Percentiles rank a stretch among this genome's conserved stretches.
Evolutionary conservation across 2,888 invertebrate genomes (phyloP).

Genomic region (Drosophila kambysellisi): DNA sequence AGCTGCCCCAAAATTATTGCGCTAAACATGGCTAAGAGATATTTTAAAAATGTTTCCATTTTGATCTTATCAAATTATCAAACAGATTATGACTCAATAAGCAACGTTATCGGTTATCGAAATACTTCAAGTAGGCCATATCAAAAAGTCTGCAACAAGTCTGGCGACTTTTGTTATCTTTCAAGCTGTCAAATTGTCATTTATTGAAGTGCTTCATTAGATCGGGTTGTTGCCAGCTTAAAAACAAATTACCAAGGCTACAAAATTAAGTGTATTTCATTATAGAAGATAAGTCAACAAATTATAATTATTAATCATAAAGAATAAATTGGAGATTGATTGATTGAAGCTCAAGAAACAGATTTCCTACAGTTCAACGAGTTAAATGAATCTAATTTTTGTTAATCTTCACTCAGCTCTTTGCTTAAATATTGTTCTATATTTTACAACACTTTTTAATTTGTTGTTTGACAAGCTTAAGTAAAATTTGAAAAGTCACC

Average conservation of each 20-base stretch:
- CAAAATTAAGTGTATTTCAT: conserved; percentile 9
- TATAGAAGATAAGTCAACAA: conserved; percentile 8
- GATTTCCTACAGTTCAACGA: not conserved
- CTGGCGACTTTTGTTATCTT: not conserved
- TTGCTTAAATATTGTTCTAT: not conserved
- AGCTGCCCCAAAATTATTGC: not conserved
- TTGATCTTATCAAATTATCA: not conserved
- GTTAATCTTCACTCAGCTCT: not conserved
- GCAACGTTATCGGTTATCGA: conserved; percentile 13
- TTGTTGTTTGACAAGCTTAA: not conserved
- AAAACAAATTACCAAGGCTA: conserved; percentile 17
- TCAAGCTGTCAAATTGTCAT: conserved; percentile 14
- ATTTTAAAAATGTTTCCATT: not conserved
- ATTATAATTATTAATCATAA: not conserved
- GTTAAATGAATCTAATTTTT: not conserved
- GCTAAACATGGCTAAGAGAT: not conserved
- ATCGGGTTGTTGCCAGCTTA: not conserved
- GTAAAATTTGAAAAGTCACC: not conserved
- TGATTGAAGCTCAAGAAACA: not conserved
- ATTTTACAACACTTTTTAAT: not conserved
- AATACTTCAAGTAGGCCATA: not conserved
- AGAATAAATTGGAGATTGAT: conserved; percentile 8
- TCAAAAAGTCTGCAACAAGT: conserved; percentile 12
- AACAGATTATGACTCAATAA: not conserved
- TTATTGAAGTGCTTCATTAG: conserved; percentile 14